Conservation (phyloP, 2,888 invertebrate species). For the Drosophila mercatorum region DNA sequence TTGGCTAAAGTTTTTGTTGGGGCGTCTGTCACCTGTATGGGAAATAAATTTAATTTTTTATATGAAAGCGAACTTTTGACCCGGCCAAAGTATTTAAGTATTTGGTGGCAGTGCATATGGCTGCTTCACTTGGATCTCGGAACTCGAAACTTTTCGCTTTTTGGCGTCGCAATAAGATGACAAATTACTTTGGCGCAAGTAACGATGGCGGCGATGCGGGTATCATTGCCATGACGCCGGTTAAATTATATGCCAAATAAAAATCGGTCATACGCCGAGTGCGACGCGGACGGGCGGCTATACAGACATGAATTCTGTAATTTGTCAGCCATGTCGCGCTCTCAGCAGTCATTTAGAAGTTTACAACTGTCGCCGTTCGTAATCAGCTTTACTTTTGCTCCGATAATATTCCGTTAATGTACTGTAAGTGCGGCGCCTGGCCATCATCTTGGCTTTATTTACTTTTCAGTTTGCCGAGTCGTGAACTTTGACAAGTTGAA, state of each 20-base stretch:
- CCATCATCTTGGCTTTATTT: conserved; percentile 28
- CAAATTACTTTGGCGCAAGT: conserved; percentile 64
- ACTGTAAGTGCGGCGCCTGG: conserved; percentile 32
- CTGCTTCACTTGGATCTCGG: conserved; percentile 6
- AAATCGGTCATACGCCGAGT: conserved; percentile 78
- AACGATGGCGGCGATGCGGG: conserved; percentile 17
- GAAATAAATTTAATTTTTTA: conserved; percentile 59
- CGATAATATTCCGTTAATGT: conserved; percentile 69
- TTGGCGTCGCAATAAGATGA: conserved; percentile 54
- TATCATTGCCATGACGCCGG: conserved; percentile 70
- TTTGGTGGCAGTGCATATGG: conserved; percentile 13
- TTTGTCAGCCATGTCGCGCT: conserved; percentile 56
- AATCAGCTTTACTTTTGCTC: conserved; percentile 73
- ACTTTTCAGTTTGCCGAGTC: conserved; percentile 26
- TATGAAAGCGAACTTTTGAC: conserved; percentile 35
- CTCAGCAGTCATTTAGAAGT: conserved; percentile 71
- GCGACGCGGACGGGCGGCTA: not conserved
- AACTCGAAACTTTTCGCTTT: conserved; percentile 24
- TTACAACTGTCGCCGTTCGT: conserved; percentile 72
- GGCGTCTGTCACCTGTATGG: conserved; percentile 51
- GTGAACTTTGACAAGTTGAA: conserved; percentile 19
- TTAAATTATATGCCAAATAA: conserved; percentile 78
- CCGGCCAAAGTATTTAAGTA: conserved; percentile 29
- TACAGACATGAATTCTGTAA: conserved; percentile 43
- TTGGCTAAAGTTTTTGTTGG: conserved; percentile 26